A percentile compares a stretch with the other conserved stretches of the same genome.
Conservation (phyloP, 2,888 invertebrate genomes). For the Hyposoter dolosus region DNA sequence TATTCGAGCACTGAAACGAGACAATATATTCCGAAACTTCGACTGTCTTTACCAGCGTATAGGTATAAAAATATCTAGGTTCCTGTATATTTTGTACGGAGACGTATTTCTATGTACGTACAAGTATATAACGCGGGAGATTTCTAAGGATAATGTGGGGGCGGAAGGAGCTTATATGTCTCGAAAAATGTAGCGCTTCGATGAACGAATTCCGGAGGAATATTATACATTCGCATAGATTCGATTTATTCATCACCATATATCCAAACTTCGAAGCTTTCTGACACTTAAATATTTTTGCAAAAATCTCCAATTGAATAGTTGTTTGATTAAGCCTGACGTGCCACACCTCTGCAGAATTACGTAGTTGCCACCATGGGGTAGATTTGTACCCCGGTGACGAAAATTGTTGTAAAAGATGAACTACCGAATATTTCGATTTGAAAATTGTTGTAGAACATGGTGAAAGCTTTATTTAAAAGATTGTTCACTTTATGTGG, state of each 20-base stretch:
- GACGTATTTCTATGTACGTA: conserved; percentile 14
- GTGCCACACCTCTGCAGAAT: too few species aligned
- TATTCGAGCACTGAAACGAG: conserved; percentile 67
- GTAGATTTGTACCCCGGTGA: too few species aligned
- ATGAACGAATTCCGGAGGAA: conserved; percentile 63
- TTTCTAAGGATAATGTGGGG: conserved; percentile 51
- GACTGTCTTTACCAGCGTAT: conserved; percentile 49
- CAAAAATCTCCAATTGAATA: not conserved
- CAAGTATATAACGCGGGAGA: conserved; percentile 40
- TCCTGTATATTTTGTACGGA: not conserved
- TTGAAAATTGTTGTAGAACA: too few species aligned
- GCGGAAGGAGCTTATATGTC: conserved; percentile 59
- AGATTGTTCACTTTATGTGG: too few species aligned
- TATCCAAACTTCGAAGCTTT: conserved; percentile 5
- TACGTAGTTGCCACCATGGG: too few species aligned
- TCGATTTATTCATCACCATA: conserved; percentile 62
- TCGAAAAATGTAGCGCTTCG: conserved; percentile 66
- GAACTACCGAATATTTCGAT: too few species aligned
- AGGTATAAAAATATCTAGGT: conserved; percentile 11
- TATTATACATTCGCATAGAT: conserved; percentile 66
- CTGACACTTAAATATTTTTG: conserved; percentile 8
- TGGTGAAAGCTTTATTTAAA: too few species aligned
- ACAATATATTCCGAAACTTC: conserved; percentile 69
- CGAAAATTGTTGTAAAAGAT: too few species aligned
- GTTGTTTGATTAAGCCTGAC: not conserved